Conservation (phyloP, 2,797 vertebrate genomes). For the Arremon aurantiirostris region DNA sequence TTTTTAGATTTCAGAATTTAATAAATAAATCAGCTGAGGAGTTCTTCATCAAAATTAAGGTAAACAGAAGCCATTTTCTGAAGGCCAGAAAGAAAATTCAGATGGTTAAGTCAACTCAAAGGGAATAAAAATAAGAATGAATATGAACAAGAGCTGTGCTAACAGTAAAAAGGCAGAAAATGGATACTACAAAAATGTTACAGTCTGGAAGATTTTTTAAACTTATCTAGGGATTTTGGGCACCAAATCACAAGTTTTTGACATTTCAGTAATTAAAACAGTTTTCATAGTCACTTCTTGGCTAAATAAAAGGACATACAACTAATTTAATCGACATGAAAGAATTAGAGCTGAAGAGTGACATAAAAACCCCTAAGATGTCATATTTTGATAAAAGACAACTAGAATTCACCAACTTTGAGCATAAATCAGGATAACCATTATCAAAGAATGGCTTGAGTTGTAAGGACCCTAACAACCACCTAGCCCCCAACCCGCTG, state of each 20-base stretch:
- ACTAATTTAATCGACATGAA: neutral
- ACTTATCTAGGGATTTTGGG: neutral
- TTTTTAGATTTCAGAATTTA: neutral
- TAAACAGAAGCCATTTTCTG: neutral
- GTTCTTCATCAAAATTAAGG: neutral
- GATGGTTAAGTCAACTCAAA: neutral
- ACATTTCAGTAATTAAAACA: neutral
- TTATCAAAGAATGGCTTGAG: neutral
- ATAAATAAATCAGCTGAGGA: neutral
- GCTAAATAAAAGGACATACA: neutral
- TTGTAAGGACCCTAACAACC: neutral
- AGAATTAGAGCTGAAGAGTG: neutral
- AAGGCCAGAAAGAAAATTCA: neutral
- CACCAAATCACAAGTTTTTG: neutral
- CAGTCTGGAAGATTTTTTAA: neutral
- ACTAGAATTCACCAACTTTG: neutral
- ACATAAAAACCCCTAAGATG: neutral
- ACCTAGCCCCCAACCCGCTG: rapidly evolving
- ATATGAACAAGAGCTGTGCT: neutral
- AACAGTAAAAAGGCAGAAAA: neutral
- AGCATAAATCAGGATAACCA: neutral
- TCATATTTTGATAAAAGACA: neutral
- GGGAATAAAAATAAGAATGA: neutral
- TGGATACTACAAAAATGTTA: neutral
- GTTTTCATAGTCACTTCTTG: neutral